phyloP scores from a whole-genome alignment of 2,888 invertebrate species.

The Drosophila mulleri region DNA sequence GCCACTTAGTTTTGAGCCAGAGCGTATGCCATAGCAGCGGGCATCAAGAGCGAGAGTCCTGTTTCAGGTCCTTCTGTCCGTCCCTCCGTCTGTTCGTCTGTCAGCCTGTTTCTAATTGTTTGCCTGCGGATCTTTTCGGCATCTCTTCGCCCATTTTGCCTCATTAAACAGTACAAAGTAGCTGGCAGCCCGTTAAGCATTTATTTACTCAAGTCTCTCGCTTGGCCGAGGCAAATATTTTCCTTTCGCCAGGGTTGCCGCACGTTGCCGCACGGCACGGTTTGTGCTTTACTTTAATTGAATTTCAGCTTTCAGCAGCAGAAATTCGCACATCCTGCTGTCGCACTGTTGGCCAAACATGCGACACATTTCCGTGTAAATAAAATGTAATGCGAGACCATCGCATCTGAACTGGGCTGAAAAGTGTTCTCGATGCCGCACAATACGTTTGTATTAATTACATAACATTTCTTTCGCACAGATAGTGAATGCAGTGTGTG shows the following conservation, averaged over 20 bases:
- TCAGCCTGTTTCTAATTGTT: conserved; percentile 55
- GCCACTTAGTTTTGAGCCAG: conserved; percentile 34
- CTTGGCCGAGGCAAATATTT: conserved; percentile 26
- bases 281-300: conserved; percentile 33
- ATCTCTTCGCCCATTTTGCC: conserved; percentile 29
- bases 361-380: conserved; percentile 56
- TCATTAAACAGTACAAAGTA: conserved; percentile 56
- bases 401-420: conserved; percentile 25
- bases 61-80: conserved; percentile 42
- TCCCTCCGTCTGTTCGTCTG: conserved; percentile 14
- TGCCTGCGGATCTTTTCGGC: conserved; percentile 41
- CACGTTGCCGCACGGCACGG: background rate
- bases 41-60: conserved; percentile 42
- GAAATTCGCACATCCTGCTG: conserved; percentile 54
- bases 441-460: conserved; percentile 53
- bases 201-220: conserved; percentile 49
- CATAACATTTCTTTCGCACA: conserved; percentile 44
- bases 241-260: conserved; percentile 6
- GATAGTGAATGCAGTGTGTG: conserved; percentile 20
- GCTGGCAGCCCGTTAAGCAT: conserved; percentile 57
- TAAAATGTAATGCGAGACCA: conserved; percentile 45
- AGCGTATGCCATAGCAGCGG: conserved; percentile 45
- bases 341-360: conserved; percentile 49
- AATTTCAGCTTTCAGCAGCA: conserved; percentile 27
- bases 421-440: conserved; percentile 6